Conservation (phyloP, 2,888 invertebrate species). For the Drosophila quinaria region DNA sequence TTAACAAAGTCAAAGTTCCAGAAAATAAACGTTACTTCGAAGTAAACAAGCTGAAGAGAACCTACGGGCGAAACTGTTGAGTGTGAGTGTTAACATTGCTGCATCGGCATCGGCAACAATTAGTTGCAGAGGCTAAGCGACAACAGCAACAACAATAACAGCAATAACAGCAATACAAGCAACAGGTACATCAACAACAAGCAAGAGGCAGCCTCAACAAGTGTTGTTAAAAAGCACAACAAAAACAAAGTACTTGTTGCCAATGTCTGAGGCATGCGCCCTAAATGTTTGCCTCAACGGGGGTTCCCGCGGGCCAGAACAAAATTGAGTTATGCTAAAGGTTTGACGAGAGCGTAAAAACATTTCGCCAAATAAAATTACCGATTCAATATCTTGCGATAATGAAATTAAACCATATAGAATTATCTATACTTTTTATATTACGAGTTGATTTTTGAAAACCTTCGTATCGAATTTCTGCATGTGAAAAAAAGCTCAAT, state of each 20-base stretch:
- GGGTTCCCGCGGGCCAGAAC: slow-evolving; percentile 28
- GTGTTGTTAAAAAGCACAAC: slow-evolving; percentile 30
- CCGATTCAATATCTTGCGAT: slow-evolving; percentile 15
- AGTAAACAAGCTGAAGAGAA: slow-evolving; percentile 3
- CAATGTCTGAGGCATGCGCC: slow-evolving; percentile 36
- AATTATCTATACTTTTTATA: background rate
- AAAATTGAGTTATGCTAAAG: slow-evolving; percentile 54
- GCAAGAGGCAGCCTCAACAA: slow-evolving; percentile 36
- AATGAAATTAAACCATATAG: background rate
- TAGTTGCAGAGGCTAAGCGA: slow-evolving; percentile 31
- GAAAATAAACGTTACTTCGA: slow-evolving; percentile 10
- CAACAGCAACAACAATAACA: slow-evolving; percentile 3
- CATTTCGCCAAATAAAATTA: slow-evolving; percentile 57
- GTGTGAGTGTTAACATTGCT: slow-evolving; percentile 6
- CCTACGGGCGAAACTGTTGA: background rate
- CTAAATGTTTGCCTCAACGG: slow-evolving; percentile 10
- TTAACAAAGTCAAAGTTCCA: slow-evolving; percentile 4
- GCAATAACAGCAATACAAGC: background rate
- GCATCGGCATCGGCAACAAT: background rate
- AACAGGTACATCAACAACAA: background rate
- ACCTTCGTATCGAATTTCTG: background rate
- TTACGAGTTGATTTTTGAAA: background rate
- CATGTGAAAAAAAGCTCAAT: background rate
- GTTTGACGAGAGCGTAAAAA: slow-evolving; percentile 35
- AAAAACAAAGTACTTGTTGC: slow-evolving; percentile 10